Base-by-base conservation (phyloP, 2,888 invertebrate species). In the Sesia apiformis region DNA sequence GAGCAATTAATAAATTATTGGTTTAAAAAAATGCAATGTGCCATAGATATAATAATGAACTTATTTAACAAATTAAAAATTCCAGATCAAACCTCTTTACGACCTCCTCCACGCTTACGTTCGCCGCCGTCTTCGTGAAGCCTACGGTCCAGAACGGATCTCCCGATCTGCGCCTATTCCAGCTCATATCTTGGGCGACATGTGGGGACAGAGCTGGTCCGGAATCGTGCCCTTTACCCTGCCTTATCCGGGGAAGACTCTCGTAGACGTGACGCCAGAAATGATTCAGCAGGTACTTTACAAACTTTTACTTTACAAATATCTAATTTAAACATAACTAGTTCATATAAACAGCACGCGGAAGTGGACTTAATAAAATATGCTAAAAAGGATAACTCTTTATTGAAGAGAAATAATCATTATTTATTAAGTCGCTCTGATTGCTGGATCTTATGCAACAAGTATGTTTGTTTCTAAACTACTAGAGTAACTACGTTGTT, bases 141-240 rank as follows among this genome's bases (percentile, higher is more conserved):
- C 93, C 40, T 97, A 97, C 70, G 97, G 97, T 0, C 95, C 95
- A 0, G 95, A 96, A 69, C 92, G 94, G 62, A 93, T 95, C 53
- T 94, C 93, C 62, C 88, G 93, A 1, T 93, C 95, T 49, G 96
- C 96, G 0, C 96, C 96, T 0, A 90, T 97, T 49, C 96, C 97
- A 0, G 95, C 96, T 0, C 96, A 97, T 68, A 91, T 97, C 55
- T 90, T 97, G 4, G 97, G 97, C 0, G 97, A 97, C 72, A 96
- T 97, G 94, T 97, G 96, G 94, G 96, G 92, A 0, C 97, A 97
- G 79, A 93, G 94, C 51, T 97, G 97, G 97, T 90, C 92, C 0
- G 95, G 96, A 60, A 94, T 96, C 38, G 90, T 95, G 57, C 96
- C 96, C 58, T 85, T 94, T 49, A 93, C 96, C 0, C 92, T 95